Conservation (phyloP, 2,113 vertebrate genomes). For the Hoplias malabaricus region DNA sequence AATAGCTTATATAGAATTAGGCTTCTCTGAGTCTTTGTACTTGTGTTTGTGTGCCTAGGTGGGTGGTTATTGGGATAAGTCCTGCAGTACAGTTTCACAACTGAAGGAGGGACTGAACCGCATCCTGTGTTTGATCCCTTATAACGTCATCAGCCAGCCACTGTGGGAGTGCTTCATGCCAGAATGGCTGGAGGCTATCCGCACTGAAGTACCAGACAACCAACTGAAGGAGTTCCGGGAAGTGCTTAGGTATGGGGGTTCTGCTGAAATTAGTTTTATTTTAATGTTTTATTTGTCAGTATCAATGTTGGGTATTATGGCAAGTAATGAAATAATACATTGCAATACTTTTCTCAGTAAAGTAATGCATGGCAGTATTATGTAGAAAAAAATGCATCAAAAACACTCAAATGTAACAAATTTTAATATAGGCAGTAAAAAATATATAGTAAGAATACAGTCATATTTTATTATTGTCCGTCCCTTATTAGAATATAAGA, state of each 20-base stretch:
- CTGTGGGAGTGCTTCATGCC: constrained; percentile 99
- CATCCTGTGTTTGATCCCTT: constrained; percentile 96
- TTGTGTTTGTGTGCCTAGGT: constrained; percentile 73
- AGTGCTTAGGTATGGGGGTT: constrained; percentile 84
- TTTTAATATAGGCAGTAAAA: too few relatives aligned
- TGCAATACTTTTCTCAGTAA: too few relatives aligned
- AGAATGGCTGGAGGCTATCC: constrained; percentile 94
- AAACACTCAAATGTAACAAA: too few relatives aligned
- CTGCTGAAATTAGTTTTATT: not conserved
- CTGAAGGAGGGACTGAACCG: constrained; percentile 96
- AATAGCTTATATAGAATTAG: not conserved
- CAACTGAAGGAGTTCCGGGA: constrained; percentile 97
- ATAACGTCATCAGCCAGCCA: constrained; percentile 95
- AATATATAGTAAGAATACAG: too few relatives aligned
- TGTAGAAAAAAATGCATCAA: too few relatives aligned
- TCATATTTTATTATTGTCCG: too few relatives aligned
- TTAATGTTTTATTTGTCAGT: not conserved
- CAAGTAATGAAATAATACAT: too few relatives aligned
- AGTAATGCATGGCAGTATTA: too few relatives aligned
- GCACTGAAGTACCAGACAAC: constrained; percentile 92
- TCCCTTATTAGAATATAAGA: too few relatives aligned
- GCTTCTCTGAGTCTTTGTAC: not conserved
- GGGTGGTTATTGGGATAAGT: constrained; percentile 98
- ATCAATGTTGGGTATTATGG: not conserved
- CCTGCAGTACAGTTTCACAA: constrained; percentile 92